phyloP scores from a whole-genome alignment of 2,888 invertebrate genomes.

The Trichacis sp. region DNA sequence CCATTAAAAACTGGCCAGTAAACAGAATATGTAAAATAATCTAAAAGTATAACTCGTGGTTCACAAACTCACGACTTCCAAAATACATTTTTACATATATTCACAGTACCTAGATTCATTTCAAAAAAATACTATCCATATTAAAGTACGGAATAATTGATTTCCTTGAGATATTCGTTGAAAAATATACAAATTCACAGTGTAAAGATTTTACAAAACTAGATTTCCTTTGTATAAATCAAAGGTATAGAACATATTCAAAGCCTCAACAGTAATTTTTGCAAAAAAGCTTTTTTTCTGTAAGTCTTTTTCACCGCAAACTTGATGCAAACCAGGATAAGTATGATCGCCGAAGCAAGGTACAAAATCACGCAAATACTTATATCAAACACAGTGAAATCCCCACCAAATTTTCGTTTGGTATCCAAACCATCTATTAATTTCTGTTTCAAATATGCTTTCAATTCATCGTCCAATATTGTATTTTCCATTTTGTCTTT shows the following conservation, averaged over 20 bases:
- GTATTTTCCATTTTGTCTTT: background rate
- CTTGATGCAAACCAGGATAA: constrained; percentile 81
- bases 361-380: constrained; percentile 83
- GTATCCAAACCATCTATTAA: constrained; percentile 44
- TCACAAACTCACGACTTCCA: too few species aligned
- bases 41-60: background rate
- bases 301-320: constrained; percentile 79
- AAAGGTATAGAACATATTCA: too few species aligned
- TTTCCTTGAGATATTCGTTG: background rate
- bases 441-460: constrained; percentile 42
- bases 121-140: too few species aligned
- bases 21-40: background rate
- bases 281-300: constrained; percentile 80
- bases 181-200: too few species aligned
- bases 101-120: background rate
- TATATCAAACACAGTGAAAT: constrained; percentile 78
- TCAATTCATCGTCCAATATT: constrained; percentile 13
- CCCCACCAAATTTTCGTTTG: constrained; percentile 64
- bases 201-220: too few species aligned
- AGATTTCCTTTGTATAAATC: too few species aligned
- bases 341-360: constrained; percentile 79
- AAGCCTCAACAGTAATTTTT: constrained; percentile 79
- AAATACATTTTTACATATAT: too few species aligned
- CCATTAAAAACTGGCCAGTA: background rate
- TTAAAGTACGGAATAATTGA: background rate